Evolutionary conservation across 2,888 invertebrate species (phyloP), one percentile per base, ranked within the genome.

Genomic region (Eupithecia abbreviata): DNA sequence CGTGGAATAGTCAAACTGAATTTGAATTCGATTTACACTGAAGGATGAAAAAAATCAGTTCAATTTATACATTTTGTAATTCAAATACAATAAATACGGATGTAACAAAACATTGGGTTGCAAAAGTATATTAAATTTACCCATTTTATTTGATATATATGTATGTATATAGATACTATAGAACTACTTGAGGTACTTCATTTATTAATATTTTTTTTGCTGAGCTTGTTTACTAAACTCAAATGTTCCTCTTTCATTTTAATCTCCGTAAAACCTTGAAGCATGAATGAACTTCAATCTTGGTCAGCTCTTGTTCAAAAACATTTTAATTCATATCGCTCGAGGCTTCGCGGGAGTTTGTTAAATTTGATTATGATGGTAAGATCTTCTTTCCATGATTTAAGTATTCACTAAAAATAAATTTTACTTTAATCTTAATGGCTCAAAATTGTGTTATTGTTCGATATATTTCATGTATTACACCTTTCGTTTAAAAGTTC

Each of bases 231-330:
- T 3, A 62, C 30, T 30, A 62, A n/a, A 2, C 66, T 42, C 1
- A 66, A 66, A 66, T 66, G 6, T 66, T 42, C 42, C 13, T 66
- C 66, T 42, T 66, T 66, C 42, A 42, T 42, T 68, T 67, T 68
- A 72, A 75, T 72, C 67, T 41, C 55, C 68, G 49, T 42, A 67
- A 58, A 51, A 66, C 67, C 74, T 62, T 67, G 71, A 74, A 74
- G 67, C 74, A 49, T 68, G 68, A 71, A 62, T 55, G 43, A 72
- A 74, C 65, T 72, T 74, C 68, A 77, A 72, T 77, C 51, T 74
- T 72, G 68, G 72, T 49, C 65, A 69, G 49, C 71, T 68, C 71
- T 76, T 45, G 71, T 62, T 42, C 30, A 72, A 73, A 74, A 72
- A 70, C 15, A 51, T 69, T 73, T 70, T 66, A 66, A 41, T 66